Evolutionary conservation across 2,113 vertebrate species (phyloP).

Genomic region (Zapus hudsonius): DNA sequence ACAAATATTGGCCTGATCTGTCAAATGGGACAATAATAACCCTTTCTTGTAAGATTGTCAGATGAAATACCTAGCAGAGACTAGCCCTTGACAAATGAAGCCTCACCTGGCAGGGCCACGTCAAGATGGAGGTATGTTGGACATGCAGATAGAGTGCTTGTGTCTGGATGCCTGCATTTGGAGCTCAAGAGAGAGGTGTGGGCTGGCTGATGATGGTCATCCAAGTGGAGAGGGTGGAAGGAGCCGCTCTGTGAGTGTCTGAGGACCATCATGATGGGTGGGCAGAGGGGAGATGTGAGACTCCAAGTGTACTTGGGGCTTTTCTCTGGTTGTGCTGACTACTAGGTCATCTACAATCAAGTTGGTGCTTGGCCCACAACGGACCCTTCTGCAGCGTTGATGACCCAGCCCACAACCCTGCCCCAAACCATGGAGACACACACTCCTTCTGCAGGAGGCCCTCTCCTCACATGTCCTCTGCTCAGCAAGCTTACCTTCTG

Average conservation of each 20-base stretch:
- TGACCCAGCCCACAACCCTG: not conserved
- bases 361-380: not conserved
- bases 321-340: not conserved
- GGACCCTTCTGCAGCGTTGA: not conserved
- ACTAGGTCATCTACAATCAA: not conserved
- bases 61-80: rapidly evolving
- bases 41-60: not conserved
- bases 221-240: not conserved
- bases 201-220: not conserved
- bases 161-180: not conserved
- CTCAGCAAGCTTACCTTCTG: not conserved
- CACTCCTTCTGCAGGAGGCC: rapidly evolving
- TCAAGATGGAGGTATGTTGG: not conserved
- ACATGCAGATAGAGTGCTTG: not conserved
- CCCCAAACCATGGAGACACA: not conserved
- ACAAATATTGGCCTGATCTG: not conserved
- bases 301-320: not conserved
- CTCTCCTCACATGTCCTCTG: not conserved
- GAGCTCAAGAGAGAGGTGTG: not conserved
- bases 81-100: not conserved
- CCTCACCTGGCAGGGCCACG: not conserved
- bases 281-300: not conserved
- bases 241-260: not conserved
- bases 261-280: rapidly evolving
- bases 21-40: too few species aligned